phyloP scores from a whole-genome alignment of 2,888 invertebrate species.

The Tiphia femorata region DNA sequence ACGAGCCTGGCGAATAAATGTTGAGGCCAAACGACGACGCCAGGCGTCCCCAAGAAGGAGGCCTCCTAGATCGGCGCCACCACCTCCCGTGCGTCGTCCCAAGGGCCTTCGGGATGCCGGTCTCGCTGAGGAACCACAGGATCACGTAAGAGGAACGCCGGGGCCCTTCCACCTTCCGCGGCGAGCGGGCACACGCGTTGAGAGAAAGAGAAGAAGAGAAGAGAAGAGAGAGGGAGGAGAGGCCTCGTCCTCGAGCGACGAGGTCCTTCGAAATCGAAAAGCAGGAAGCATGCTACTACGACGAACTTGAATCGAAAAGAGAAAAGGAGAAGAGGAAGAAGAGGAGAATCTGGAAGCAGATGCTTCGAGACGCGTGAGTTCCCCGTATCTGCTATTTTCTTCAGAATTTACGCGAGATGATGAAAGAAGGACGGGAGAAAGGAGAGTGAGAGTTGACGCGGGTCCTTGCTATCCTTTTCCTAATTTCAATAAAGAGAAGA shows the following conservation, averaged over 20 bases:
- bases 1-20: conserved; percentile 44
- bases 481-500: too few species aligned
- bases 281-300: not conserved
- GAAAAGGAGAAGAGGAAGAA: conserved; percentile 1
- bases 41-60: too few species aligned
- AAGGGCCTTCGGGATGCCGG: conserved; percentile 43
- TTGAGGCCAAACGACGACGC: conserved; percentile 36
- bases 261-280: not conserved
- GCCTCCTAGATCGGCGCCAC: too few species aligned
- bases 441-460: too few species aligned
- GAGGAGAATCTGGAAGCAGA: conserved; percentile 25
- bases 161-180: conserved; percentile 5
- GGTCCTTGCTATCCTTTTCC: too few species aligned
- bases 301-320: not conserved
- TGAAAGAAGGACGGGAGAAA: not conserved
- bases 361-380: conserved; percentile 43
- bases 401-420: not conserved
- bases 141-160: conserved; percentile 55
- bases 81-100: conserved; percentile 25
- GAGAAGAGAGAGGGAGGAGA: conserved; percentile 5
- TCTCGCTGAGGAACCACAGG: conserved; percentile 62
- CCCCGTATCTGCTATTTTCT: not conserved
- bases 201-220: too few species aligned
- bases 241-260: conserved; percentile 2
- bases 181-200: too few species aligned